These are phyloP conservation scores for Apodemus speciosus DNA, from an alignment of 2,113 vertebrate species.

Conservation along the genomic window DNA sequence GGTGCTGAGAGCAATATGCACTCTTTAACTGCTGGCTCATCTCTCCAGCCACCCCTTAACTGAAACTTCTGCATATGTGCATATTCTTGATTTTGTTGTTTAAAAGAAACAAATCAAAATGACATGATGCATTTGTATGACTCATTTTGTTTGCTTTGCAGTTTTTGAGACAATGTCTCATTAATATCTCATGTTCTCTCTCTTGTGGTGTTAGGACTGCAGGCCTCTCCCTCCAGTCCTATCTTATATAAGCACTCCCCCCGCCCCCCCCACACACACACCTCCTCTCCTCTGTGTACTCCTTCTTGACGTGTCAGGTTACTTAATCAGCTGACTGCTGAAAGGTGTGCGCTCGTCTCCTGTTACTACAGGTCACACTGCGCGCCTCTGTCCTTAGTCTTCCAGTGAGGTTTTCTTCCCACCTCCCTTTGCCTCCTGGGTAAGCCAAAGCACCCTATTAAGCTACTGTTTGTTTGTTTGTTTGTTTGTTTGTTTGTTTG, in stretches of 20 bases:
- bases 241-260: too few species aligned
- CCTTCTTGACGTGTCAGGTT: background rate
- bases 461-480: background rate
- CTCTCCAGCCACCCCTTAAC: background rate
- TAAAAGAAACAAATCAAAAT: background rate
- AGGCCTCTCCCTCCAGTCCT: background rate
- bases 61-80: background rate
- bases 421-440: background rate
- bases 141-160: background rate
- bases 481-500: too few species aligned
- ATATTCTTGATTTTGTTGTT: background rate
- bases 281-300: background rate
- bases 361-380: background rate
- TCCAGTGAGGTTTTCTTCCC: background rate
- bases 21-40: background rate
- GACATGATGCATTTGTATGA: background rate
- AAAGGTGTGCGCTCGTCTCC: too few species aligned
- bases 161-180: background rate
- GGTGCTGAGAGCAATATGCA: background rate
- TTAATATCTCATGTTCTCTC: background rate
- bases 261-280: too few species aligned
- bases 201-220: background rate
- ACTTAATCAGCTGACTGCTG: background rate
- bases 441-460: background rate
- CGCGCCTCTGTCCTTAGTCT: background rate